These are phyloP conservation scores for Urocitellus parryii DNA, from an alignment of 2,113 vertebrate species.

Conservation along the genomic window DNA sequence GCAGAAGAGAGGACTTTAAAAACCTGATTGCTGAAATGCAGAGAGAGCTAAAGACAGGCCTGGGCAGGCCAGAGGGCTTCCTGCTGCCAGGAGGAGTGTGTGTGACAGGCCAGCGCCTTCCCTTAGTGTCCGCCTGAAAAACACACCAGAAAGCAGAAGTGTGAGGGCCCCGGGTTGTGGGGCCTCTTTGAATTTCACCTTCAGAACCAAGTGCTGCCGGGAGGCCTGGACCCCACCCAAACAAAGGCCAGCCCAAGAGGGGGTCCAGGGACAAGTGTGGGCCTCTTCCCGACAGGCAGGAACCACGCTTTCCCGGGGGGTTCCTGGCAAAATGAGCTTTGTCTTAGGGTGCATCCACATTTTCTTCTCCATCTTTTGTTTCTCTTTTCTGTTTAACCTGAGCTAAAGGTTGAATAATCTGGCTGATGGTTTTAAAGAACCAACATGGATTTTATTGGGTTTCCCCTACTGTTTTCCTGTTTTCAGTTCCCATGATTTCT, in stretches of 20 bases:
- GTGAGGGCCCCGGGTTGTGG: too few relatives aligned
- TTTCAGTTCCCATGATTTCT: background rate
- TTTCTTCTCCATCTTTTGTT: background rate
- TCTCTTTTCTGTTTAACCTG: background rate
- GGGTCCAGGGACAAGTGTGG: too few relatives aligned
- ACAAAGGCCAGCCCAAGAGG: rapidly evolving
- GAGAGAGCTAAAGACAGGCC: background rate
- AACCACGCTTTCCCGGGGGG: background rate
- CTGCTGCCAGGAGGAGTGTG: background rate
- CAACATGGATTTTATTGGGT: background rate
- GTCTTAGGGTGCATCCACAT: background rate
- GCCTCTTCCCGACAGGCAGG: background rate
- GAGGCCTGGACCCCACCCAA: background rate
- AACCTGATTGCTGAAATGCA: background rate
- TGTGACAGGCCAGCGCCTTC: background rate
- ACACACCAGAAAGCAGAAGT: slow-evolving; percentile 71
- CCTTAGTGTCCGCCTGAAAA: slow-evolving; percentile 41
- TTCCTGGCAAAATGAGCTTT: background rate
- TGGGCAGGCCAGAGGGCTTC: background rate
- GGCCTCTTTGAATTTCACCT: background rate
- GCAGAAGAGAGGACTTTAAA: background rate
- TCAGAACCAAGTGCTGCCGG: background rate
- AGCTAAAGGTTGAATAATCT: background rate
- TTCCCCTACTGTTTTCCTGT: background rate
- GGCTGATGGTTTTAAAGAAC: background rate